Evolutionary conservation across 2,113 vertebrate genomes (phyloP).

Genomic region (Lophotis ruficrista): DNA sequence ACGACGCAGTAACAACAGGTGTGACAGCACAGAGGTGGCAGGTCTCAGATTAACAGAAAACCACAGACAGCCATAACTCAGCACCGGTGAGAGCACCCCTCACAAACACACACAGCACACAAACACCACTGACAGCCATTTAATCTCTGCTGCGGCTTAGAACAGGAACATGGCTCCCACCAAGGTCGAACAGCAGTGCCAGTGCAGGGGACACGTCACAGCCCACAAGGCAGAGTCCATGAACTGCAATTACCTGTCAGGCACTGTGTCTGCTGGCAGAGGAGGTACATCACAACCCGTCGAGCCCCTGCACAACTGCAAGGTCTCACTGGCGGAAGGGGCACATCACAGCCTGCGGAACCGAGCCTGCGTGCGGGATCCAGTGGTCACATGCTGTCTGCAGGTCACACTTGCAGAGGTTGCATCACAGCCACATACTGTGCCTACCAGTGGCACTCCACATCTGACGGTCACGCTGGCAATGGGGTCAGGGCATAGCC

Average conservation of each 20-base stretch:
- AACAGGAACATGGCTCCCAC: not conserved
- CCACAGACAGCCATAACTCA: not conserved
- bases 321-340: not conserved
- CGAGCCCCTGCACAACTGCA: not conserved
- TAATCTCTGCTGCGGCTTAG: not conserved
- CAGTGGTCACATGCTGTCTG: not conserved
- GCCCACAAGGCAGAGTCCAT: not conserved
- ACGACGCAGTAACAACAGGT: not conserved
- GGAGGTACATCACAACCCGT: accelerated
- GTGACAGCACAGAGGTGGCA: not conserved
- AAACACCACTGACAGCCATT: not conserved
- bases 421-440: not conserved
- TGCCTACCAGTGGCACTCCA: not conserved
- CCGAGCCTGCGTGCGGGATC: not conserved
- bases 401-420: not conserved
- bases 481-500: not conserved
- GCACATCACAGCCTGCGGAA: accelerated
- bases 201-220: not conserved
- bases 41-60: not conserved
- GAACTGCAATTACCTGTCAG: not conserved
- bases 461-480: not conserved
- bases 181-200: not conserved
- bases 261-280: not conserved
- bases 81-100: not conserved
- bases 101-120: not conserved